A percentile compares a stretch with the other conserved stretches of the same genome.
These are phyloP conservation scores for Acrossocheilus fasciatus DNA, from an alignment of 2,797 vertebrate genomes.

Conservation along the genomic window DNA sequence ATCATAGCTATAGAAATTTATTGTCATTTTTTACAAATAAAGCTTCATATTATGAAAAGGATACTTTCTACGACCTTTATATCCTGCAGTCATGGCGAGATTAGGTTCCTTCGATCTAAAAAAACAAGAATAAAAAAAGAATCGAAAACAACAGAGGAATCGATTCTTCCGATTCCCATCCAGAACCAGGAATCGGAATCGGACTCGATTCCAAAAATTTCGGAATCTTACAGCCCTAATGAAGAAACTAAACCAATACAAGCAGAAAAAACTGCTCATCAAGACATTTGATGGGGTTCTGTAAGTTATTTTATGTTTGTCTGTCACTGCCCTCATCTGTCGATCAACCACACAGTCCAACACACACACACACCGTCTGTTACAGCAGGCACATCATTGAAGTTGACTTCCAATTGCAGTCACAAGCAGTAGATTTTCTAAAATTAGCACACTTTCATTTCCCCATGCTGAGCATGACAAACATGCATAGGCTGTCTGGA, in stretches of 20 bases:
- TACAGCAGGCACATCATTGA: background rate
- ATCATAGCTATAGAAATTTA: too few species aligned
- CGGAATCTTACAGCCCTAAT: background rate
- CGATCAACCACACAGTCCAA: conserved; percentile 21
- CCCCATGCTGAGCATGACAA: conserved; percentile 1
- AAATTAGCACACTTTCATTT: conserved; percentile 19
- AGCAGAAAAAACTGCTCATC: background rate
- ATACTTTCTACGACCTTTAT: too few species aligned
- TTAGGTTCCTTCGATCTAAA: too few species aligned
- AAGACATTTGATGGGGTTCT: background rate
- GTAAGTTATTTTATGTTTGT: background rate
- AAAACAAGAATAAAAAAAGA: too few species aligned
- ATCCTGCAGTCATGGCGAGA: too few species aligned
- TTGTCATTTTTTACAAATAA: too few species aligned
- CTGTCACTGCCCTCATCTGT: conserved; percentile 18
- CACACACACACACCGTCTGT: background rate
- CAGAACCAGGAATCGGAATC: too few species aligned
- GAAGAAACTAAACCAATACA: background rate
- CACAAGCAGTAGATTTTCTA: background rate
- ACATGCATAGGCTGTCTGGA: background rate
- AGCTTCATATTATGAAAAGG: too few species aligned
- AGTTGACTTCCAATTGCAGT: background rate
- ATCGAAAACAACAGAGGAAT: too few species aligned
- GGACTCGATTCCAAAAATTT: too few species aligned
- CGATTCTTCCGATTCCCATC: too few species aligned